Conservation (phyloP, 2,797 vertebrate species). For the Urosaurus nigricauda region DNA sequence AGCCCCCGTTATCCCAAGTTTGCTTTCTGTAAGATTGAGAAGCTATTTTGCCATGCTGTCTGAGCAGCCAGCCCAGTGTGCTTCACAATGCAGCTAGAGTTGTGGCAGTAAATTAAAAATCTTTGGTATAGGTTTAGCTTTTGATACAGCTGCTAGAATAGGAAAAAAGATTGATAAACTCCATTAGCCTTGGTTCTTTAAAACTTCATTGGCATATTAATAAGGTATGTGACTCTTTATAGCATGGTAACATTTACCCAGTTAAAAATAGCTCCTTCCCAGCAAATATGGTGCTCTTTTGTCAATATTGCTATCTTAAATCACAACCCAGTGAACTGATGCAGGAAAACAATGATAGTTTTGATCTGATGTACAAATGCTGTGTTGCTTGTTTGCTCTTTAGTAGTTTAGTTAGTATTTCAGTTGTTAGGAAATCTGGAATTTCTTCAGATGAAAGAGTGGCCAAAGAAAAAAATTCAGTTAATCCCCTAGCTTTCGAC, state of each 20-base stretch:
- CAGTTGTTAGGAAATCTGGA: background rate
- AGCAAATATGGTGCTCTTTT: conserved; percentile 18
- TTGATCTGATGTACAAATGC: background rate
- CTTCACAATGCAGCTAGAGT: background rate
- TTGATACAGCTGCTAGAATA: background rate
- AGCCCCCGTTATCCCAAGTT: background rate
- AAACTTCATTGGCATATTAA: background rate
- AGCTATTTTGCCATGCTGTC: background rate
- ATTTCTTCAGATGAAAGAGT: background rate
- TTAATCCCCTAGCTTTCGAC: background rate
- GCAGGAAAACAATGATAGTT: background rate
- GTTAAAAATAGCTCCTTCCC: conserved; percentile 1
- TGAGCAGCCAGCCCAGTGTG: background rate
- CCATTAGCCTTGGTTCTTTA: background rate
- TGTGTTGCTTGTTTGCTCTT: background rate
- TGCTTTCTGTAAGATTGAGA: background rate
- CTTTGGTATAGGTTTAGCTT: background rate
- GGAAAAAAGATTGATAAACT: background rate
- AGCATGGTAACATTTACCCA: background rate
- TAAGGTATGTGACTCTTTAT: background rate
- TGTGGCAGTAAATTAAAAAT: background rate
- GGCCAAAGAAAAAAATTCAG: background rate
- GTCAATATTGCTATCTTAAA: background rate
- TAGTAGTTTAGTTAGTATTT: background rate
- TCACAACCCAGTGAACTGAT: conserved; percentile 11